Evolutionary conservation across 1,140 invertebrate species (phyloP), one percentile per base, ranked within the genome.

Genomic region (Teleopsis dalmanni): DNA sequence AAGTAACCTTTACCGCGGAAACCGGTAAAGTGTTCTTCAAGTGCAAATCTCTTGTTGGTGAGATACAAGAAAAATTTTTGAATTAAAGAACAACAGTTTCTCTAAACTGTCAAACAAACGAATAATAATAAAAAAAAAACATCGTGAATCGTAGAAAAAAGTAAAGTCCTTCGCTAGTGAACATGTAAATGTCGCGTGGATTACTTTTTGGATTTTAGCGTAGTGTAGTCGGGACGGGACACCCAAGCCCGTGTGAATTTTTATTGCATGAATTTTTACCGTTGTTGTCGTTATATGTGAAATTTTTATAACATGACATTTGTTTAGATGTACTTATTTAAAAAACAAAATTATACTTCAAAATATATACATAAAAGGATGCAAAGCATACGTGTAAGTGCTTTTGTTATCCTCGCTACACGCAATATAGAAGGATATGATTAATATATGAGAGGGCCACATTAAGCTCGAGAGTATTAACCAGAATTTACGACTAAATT

Each of bases 241-340:
- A 31, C 29, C 9, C 29, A n/a, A 9, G 8, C 29, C 19, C 44
- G 44, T 65, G 47, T 65, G 62, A 62, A 65, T 65, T 65, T 65
- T 65, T 65, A 65, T 65, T 65, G 62, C 62, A 65, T 62, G 57
- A 59, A 58, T 64, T 59, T 61, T 53, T 42, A 19, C 19, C 23
- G 16, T 4, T 18, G n/a, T 26, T 11, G 2, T 26, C 16, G 27
- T 19, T 14, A 34, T 34, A 34, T 37, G 13, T 37, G 35, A 5
- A 16, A 14, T 18, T 1, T 18, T 25, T 16, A 26, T 42, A 26
- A 26, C 22, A 42, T 23, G 23, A 14, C 23, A 13, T 2, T 6
- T 5, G 40, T 10, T 8, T 16, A 42, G 18, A 31, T 43, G 19
- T 27, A 18, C 41, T 3, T 31, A n/a, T 31, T 43, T 43, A 29